Conservation (phyloP, 2,797 vertebrate species). For the Anguilla megastoma region DNA sequence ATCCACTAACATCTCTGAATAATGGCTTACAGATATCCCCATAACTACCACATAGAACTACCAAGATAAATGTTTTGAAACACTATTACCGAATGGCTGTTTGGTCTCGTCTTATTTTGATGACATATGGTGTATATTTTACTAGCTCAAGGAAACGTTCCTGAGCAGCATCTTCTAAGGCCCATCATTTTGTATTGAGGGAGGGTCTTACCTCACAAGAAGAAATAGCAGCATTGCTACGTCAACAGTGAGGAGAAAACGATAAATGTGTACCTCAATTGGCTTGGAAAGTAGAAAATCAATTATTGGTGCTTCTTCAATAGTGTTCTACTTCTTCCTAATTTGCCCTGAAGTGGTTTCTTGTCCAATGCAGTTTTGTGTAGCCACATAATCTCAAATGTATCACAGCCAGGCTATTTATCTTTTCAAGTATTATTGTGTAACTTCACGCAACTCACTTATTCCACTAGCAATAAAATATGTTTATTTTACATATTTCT, state of each 20-base stretch:
- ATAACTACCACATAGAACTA: not conserved
- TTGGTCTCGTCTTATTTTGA: slow-evolving; percentile 11
- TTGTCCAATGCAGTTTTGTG: not conserved
- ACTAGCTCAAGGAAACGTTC: not conserved
- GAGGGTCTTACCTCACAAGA: slow-evolving; percentile 10
- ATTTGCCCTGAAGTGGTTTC: no score
- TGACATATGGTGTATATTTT: slow-evolving; percentile 21
- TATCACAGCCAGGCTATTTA: not conserved
- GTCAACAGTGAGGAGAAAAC: not conserved
- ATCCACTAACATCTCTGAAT: not conserved
- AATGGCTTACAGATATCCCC: not conserved
- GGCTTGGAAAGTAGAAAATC: not conserved
- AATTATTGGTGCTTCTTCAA: not conserved
- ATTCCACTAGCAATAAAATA: not conserved
- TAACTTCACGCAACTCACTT: not conserved
- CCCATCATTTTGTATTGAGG: not conserved
- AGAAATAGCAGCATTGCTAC: not conserved
- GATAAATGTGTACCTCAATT: not conserved
- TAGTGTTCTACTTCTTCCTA: not conserved
- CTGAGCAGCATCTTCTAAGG: not conserved
- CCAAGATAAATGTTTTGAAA: slow-evolving; percentile 14
- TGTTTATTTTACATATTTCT: not conserved
- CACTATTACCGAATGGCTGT: not conserved
- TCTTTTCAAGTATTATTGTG: not conserved
- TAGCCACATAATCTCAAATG: not conserved